Conservation (phyloP, 2,888 invertebrate species). For the Stenotaenia linearis region DNA sequence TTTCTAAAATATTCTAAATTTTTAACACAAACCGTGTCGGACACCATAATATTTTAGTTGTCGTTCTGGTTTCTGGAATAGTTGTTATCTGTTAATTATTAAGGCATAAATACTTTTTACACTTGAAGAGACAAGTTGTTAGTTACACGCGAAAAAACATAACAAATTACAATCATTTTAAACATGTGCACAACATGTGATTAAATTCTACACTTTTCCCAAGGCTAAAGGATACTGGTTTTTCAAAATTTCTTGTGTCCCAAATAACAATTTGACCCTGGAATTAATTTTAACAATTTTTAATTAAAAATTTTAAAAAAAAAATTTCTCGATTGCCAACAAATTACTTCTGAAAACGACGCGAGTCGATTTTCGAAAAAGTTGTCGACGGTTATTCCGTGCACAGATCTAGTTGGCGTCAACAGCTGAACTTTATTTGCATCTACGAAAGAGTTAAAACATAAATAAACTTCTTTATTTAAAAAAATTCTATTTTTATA, state of each 20-base stretch:
- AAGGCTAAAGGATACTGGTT: constrained; percentile 57
- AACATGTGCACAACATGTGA: no score
- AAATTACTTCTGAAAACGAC: constrained; percentile 66
- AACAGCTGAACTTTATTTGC: constrained; percentile 61
- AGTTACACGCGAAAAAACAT: no score
- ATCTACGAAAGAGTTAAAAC: constrained; percentile 53
- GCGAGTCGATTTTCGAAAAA: constrained; percentile 72
- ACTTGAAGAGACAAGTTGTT: no score
- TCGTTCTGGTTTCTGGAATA: constrained; percentile 52
- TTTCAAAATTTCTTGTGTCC: constrained; percentile 81
- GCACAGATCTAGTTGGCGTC: constrained; percentile 72
- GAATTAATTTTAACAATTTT: constrained; percentile 26
- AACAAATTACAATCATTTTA: no score
- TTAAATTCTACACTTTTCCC: not conserved
- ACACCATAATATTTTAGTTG: constrained; percentile 78
- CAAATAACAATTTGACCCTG: constrained; percentile 71
- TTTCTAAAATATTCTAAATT: no score
- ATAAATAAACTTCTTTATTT: not conserved
- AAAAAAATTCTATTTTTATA: constrained; percentile 48
- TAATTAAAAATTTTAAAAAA: not conserved
- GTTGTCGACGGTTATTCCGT: constrained; percentile 74
- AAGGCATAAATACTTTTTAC: constrained; percentile 49
- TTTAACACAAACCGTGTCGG: no score
- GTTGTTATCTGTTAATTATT: constrained; percentile 53
- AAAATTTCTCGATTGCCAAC: no score